Percentiles rank a stretch among this genome's conserved stretches.
phyloP scores from a whole-genome alignment of 2,113 vertebrate species.

The Rhodinocichla rosea region DNA sequence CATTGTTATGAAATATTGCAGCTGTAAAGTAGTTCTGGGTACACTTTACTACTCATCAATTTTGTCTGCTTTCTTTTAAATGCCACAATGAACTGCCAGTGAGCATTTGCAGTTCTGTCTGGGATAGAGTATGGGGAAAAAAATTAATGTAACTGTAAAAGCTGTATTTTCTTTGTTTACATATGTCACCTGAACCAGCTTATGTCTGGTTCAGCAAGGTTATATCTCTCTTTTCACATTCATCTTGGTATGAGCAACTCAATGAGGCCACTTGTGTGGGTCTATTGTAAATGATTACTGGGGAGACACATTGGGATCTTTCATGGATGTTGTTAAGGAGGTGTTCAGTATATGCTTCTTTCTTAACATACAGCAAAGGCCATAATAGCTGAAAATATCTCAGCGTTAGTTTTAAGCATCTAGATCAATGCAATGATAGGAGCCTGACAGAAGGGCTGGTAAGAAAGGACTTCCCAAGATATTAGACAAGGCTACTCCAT shows the following conservation, averaged over 20 bases:
- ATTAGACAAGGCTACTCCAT: neutral
- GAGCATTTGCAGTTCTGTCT: neutral
- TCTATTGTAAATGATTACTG: neutral
- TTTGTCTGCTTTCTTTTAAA: constrained; percentile 21
- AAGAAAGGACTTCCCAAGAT: neutral
- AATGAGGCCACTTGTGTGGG: neutral
- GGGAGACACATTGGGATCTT: neutral
- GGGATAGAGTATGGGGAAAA: neutral
- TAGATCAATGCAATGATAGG: neutral
- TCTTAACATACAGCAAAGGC: neutral
- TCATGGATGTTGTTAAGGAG: neutral
- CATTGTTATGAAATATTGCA: constrained; percentile 10
- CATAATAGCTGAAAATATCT: neutral
- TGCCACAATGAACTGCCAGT: neutral
- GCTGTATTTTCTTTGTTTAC: neutral
- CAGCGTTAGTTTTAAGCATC: neutral
- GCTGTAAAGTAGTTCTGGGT: neutral
- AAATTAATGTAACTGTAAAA: neutral
- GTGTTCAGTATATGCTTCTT: neutral
- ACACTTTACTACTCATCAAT: neutral
- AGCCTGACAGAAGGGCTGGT: neutral
- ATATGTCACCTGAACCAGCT: neutral
- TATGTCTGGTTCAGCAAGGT: neutral
- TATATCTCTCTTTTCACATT: neutral
- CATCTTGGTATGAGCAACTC: neutral